Base-by-base conservation (phyloP, 2,797 vertebrate genomes). In the Hemitrygon akajei region DNA sequence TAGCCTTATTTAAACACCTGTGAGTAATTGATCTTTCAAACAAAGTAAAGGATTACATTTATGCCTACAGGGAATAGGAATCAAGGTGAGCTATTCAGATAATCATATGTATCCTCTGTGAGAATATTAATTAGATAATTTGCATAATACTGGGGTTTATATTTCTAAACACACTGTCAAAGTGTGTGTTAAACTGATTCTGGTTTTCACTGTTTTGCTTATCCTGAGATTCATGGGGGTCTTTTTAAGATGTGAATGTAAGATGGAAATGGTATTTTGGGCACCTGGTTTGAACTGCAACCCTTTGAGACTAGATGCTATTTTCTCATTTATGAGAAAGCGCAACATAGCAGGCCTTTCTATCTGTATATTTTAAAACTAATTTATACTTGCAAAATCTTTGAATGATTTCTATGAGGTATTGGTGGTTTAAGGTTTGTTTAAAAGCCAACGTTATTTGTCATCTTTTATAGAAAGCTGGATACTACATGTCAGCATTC, bases 121-220 rank as follows among this genome's bases (percentile, higher is more conserved):
- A 2, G 91, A 25, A 93, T 75, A 76, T 56, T 93, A 76, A 93
- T 93, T 30, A 73, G 37, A 75, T 58, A 2, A 93, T 93, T 93
- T 93, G 47, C 91, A 93, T 93, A 76, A 93, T 93, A 76, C 47
- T 56, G 66, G 11, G 40, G 37, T 27, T 76, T 93, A 56, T n/a
- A 56, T 93, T 93, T 93, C 91, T 75, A 75, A 93, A n/a, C 91
- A 93, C 34, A 93, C 11, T 76, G 27, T 93, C 37, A 71, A 37
- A 2, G 40, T 25, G 27, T 76, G 40, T 56, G 71, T 76, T 30
- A 56, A 93, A 75, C 37, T 75, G 25, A 47, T 71, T 91, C 20
- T 12, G 30, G 7, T 11, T 66, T 91, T 71, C 66, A 34, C 9
- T 66, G 71, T 76, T 56, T 93, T 73, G 5, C 71, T 58, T n/a